Evolutionary conservation across 2,888 invertebrate genomes (phyloP), one percentile per base, ranked within the genome.

Genomic region (Eustalomyia histrio): DNA sequence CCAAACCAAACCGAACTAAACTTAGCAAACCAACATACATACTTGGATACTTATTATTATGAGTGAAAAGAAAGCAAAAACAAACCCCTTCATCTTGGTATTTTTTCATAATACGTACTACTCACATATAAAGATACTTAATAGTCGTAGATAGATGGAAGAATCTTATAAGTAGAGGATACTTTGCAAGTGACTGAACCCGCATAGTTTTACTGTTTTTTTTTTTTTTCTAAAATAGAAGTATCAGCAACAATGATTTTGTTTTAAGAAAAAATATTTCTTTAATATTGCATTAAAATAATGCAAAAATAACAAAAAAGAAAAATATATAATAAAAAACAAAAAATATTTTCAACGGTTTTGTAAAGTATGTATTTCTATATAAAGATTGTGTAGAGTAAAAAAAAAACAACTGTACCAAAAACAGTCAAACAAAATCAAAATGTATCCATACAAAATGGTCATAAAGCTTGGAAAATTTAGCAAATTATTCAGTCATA

Each of bases 131-230:
- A 74, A 61, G 17, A 50, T 69, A 79, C 64, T 75, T 65, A n/a
- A 64, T 69, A 74, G 69, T 61, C 63, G 50, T 53, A 74, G 74
- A 74, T 69, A 52, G 74, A 79, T 74, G 63, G 16, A 35, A 75
- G 79, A 72, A 58, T 63, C 69, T 73, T 58, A 58, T 67, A 76
- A 74, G 78, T 69, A 52, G 65, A 76, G 74, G 78, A 81, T 78
- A 80, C 79, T 82, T 79, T 78, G 76, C 81, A 76, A 79, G 83
- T 84, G 84, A 83, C 72, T 83, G 83, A 84, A 84, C 84, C 84
- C 84, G 84, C 84, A 84, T 83, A 80, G 71, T 79, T 74, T 81
- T 68, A 58, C 63, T 52, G 43, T 57, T 71, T 61, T 74, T 81
- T 68, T 53, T 58, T 52, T 24, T 57, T 71, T 61, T 17, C n/a